phyloP scores from a whole-genome alignment of 1,140 invertebrate genomes.

The Calycopis cecrops region DNA sequence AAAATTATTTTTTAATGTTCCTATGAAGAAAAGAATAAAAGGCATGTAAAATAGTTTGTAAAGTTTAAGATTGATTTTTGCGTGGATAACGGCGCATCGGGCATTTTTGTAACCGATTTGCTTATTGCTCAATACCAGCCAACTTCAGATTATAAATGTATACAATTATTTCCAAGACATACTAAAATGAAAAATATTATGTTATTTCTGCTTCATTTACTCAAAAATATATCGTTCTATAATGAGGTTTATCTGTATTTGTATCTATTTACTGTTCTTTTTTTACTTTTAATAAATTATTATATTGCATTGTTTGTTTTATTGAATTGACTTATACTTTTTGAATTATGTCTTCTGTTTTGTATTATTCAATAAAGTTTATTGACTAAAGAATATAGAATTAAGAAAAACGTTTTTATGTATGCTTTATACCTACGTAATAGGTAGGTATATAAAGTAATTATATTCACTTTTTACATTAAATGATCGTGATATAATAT shows the following conservation, averaged over 20 bases:
- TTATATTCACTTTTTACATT: no score
- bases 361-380: no score
- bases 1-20: background rate
- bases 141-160: background rate
- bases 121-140: background rate
- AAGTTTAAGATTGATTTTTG: no score
- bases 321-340: background rate
- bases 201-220: background rate
- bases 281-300: conserved; percentile 6
- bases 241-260: background rate
- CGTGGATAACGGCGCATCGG: no score
- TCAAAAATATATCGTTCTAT: background rate
- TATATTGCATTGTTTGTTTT: background rate
- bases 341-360: no score
- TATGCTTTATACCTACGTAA: no score
- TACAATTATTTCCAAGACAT: no score
- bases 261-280: conserved; percentile 6
- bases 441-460: no score
- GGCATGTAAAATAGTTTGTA: background rate
- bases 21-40: background rate
- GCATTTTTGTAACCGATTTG: no score
- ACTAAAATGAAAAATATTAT: background rate
- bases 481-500: background rate
- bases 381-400: no score
- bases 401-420: no score